Evolutionary conservation across 2,888 invertebrate species (phyloP).

Genomic region (Drosophila siamana): DNA sequence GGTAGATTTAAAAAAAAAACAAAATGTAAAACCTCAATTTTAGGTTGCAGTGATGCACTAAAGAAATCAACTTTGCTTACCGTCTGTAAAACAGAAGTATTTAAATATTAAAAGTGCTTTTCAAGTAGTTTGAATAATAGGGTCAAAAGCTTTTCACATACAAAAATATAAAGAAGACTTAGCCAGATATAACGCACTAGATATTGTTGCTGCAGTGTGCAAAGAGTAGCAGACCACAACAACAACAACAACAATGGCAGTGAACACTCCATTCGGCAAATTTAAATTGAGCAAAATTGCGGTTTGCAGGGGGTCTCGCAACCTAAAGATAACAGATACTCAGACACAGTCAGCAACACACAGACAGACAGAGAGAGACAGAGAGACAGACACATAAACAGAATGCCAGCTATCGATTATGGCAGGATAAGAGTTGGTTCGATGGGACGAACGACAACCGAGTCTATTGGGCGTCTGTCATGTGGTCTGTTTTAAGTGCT

Average conservation of each 20-base stretch:
- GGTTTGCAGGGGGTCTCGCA: conserved; percentile 51
- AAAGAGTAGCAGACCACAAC: conserved; percentile 13
- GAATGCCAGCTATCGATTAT: conserved; percentile 68
- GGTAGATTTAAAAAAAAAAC: too few relatives aligned
- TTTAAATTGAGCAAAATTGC: conserved; percentile 77
- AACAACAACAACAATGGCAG: conserved; percentile 47
- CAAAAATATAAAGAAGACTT: background rate
- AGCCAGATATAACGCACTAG: background rate
- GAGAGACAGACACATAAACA: conserved; percentile 11
- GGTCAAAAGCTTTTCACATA: background rate
- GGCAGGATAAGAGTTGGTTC: conserved; percentile 33
- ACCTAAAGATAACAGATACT: conserved; percentile 44
- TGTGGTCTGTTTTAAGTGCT: conserved; percentile 81
- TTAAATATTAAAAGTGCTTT: too few relatives aligned
- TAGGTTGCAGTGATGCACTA: too few relatives aligned
- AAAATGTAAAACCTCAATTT: too few relatives aligned
- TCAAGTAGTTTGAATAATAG: too few relatives aligned
- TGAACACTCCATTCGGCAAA: conserved; percentile 71
- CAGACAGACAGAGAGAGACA: conserved; percentile 8
- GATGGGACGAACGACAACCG: background rate
- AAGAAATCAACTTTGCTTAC: too few relatives aligned
- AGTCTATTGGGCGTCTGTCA: conserved; percentile 57
- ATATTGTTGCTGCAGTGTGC: background rate
- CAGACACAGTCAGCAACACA: conserved; percentile 6
- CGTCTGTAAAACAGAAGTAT: too few relatives aligned